phyloP scores from a whole-genome alignment of 2,888 invertebrate genomes.

The Campopleginae sp. region DNA sequence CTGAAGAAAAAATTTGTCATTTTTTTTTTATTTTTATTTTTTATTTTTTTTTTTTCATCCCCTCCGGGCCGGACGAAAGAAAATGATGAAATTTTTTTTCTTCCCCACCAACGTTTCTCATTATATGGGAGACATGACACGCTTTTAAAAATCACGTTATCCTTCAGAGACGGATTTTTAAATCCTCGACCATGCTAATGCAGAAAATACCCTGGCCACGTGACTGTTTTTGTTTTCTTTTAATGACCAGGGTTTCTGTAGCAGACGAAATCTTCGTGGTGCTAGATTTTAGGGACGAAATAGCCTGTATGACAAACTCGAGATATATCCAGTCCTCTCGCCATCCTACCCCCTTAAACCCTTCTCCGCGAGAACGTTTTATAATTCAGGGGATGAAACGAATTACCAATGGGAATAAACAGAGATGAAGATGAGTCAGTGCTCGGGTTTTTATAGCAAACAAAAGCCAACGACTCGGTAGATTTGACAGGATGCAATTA shows the following conservation, averaged over 20 bases:
- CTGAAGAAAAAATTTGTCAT: not conserved
- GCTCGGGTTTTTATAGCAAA: not conserved
- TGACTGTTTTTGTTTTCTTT: not conserved
- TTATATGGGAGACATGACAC: too few relatives aligned
- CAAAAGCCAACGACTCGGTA: conserved; percentile 3
- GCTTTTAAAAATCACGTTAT: too few relatives aligned
- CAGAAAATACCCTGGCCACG: not conserved
- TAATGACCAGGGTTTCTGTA: not conserved
- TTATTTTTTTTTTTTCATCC: not conserved
- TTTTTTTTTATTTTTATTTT: not conserved
- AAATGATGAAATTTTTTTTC: not conserved
- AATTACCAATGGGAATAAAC: conserved; percentile 43
- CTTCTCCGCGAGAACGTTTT: conserved; percentile 10
- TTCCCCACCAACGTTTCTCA: not conserved
- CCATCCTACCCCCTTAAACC: not conserved
- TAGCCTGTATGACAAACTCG: not conserved
- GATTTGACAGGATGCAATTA: conserved; percentile 9
- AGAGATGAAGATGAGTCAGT: conserved; percentile 30
- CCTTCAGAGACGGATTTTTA: not conserved
- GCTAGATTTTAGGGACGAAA: not conserved
- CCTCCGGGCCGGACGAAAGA: not conserved
- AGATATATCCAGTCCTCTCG: not conserved
- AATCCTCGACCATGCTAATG: not conserved
- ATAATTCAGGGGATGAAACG: conserved; percentile 45
- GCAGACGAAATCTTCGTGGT: not conserved